These are phyloP conservation scores for Gymnocephalus cernua DNA, from an alignment of 2,113 vertebrate species.

Conservation along the genomic window DNA sequence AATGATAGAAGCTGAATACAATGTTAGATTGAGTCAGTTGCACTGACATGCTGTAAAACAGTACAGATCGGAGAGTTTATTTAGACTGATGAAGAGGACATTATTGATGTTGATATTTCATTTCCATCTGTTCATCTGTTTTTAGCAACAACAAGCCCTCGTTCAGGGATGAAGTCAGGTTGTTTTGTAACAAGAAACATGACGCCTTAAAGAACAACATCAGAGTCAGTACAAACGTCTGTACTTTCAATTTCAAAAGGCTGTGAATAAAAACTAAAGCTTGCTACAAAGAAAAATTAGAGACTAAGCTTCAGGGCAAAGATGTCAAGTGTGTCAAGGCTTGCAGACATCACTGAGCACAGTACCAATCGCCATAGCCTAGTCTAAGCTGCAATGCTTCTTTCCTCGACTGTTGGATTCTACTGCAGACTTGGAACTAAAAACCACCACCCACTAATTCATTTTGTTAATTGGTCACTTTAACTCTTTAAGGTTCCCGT, in stretches of 20 bases:
- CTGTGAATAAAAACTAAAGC: not conserved
- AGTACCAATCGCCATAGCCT: not conserved
- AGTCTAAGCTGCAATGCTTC: not conserved
- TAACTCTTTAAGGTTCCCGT: not conserved
- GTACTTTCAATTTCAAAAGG: constrained; percentile 21
- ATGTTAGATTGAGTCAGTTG: not conserved
- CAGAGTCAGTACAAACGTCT: not conserved
- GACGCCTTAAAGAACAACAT: not conserved
- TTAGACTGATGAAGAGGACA: not conserved
- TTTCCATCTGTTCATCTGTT: not conserved
- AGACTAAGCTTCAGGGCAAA: constrained; percentile 13
- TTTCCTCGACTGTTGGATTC: constrained; percentile 6
- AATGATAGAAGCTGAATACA: not conserved
- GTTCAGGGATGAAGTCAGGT: not conserved
- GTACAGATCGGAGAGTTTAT: not conserved
- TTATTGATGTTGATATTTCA: not conserved
- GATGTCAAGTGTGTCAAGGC: not conserved
- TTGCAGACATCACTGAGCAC: constrained; percentile 11
- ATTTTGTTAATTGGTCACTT: constrained; percentile 3
- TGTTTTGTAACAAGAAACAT: constrained; percentile 7
- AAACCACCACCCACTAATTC: constrained; percentile 7
- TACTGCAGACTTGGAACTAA: not conserved
- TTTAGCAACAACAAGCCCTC: not conserved
- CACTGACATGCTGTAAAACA: not conserved
- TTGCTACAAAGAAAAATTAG: constrained; percentile 17